These are phyloP conservation scores for Acanthosepion pharaonis DNA, from an alignment of 2,888 invertebrate species.

Conservation along the genomic window DNA sequence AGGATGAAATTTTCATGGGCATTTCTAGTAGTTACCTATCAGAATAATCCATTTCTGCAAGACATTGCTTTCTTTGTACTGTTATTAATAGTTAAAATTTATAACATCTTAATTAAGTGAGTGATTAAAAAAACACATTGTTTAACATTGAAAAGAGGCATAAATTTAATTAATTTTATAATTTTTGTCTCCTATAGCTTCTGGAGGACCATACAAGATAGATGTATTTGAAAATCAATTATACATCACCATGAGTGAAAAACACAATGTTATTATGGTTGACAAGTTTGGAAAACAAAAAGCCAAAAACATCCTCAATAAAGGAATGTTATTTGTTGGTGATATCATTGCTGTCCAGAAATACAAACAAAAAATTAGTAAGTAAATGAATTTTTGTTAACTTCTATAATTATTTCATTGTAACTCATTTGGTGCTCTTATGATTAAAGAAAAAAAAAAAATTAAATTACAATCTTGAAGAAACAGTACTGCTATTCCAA, in stretches of 20 bases:
- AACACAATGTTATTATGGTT: constrained; percentile 80
- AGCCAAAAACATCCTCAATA: constrained; percentile 49
- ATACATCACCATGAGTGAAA: constrained; percentile 81
- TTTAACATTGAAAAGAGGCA: no score
- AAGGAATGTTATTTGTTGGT: constrained; percentile 53
- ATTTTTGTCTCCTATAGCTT: constrained; percentile 65
- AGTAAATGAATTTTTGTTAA: not conserved
- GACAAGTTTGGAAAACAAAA: constrained; percentile 79
- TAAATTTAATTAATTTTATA: not conserved
- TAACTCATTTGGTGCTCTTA: not conserved
- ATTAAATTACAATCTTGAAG: not conserved
- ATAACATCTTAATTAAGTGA: no score
- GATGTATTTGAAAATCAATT: constrained; percentile 84
- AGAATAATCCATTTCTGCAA: no score
- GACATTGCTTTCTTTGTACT: no score
- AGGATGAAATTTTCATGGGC: no score
- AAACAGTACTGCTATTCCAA: not conserved
- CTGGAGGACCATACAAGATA: constrained; percentile 82
- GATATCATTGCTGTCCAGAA: constrained; percentile 83
- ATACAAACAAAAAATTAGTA: constrained; percentile 78
- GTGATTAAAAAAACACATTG: no score
- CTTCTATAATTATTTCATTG: not conserved
- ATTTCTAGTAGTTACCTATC: no score
- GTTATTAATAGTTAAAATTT: no score
- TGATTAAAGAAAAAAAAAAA: not conserved